Conservation (phyloP, 1,140 invertebrate genomes). For the Apis florea region DNA sequence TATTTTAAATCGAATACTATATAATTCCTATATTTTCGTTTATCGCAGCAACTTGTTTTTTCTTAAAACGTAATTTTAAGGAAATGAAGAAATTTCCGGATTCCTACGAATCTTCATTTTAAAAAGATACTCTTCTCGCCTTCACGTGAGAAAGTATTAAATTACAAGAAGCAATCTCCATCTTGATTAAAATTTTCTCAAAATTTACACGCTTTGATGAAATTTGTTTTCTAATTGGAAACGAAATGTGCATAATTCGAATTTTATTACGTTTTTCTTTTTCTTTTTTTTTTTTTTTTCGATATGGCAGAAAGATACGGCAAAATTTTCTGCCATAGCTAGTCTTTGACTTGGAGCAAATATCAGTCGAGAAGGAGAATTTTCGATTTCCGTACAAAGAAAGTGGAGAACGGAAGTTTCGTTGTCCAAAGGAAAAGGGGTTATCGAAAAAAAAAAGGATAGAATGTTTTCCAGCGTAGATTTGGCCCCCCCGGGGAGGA, state of each 20-base stretch:
- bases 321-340: not conserved
- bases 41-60: not conserved
- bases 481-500: slow-evolving; percentile 26
- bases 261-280: not conserved
- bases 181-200: not conserved
- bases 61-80: no score
- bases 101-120: no score
- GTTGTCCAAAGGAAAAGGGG: slow-evolving; percentile 12
- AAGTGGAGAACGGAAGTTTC: slow-evolving; percentile 38
- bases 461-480: slow-evolving; percentile 35
- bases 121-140: no score
- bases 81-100: no score
- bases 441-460: slow-evolving; percentile 21
- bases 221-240: not conserved
- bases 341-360: not conserved
- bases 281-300: no score
- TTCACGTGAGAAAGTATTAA: no score
- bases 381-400: not conserved
- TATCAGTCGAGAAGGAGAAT: not conserved
- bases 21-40: not conserved
- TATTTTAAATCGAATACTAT: no score
- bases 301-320: not conserved
- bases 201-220: no score
- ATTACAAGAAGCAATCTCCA: not conserved
- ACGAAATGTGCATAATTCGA: not conserved